Base-by-base conservation (phyloP, 2,888 invertebrate genomes). In the Agrilus biguttatus region DNA sequence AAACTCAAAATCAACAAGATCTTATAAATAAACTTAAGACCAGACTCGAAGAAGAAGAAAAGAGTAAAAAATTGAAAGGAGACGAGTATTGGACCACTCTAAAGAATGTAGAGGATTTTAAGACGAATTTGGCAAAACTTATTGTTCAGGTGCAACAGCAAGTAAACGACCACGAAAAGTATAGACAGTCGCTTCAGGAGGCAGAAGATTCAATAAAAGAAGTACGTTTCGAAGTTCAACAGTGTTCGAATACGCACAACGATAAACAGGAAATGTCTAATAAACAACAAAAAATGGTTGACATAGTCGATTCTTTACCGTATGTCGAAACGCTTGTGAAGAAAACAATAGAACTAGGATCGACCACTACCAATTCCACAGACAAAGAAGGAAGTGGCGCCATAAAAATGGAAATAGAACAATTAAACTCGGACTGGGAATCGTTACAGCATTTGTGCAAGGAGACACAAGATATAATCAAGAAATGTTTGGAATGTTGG, bases 121-220 rank as follows among this genome's bases (percentile, higher is more conserved):
- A 78, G 52, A 74, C 76, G 45, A 68, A 75, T 14, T 76, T 84
- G 0, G 69, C 70, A 47, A 76, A 77, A 40, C 77, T 78, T 55
- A 81, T 86, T 19, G 46, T 54, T 69, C 80, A 77, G 58, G 67
- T 90, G 36, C 89, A 91, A 59, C 76, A 80, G 44, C 84, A 87
- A 65, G 90, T 92, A 0, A 78, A 78, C 49, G 81, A 86, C 39
- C 93, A 95, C 58, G 89, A 90, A 53, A 79, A 82, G 54, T 92
- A 87, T 66, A 86, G 86, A 59, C 83, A 83, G 52, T 79, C 83
- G 0, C 81, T 83, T 53, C 83, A 84, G 55, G 83, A 80, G 54
- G 82, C 87, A 44, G 78, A 82, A 44, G 91, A 93, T 53, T 91
- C 88, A 87, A 74, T 93, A 19, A 74, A 86, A 23, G 80, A 80